These are phyloP conservation scores for Mya arenaria DNA, from an alignment of 1,140 invertebrate genomes.

Conservation along the genomic window DNA sequence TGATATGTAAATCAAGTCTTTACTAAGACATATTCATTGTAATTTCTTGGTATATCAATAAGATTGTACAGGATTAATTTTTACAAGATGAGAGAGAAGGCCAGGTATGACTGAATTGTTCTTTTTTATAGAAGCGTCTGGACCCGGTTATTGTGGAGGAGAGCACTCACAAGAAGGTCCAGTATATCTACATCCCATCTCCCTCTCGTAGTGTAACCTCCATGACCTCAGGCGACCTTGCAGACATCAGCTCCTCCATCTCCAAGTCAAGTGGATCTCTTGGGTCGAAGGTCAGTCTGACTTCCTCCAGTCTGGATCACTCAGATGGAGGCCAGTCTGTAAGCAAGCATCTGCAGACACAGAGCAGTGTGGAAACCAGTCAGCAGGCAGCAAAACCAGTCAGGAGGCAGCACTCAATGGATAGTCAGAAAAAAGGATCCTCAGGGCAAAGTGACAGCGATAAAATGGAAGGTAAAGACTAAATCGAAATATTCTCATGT, in stretches of 20 bases:
- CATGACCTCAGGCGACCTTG: conserved; percentile 72
- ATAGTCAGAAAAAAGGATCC: background rate
- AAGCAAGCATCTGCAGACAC: conserved; percentile 19
- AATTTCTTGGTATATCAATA: too few relatives aligned
- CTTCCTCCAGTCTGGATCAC: conserved; percentile 29
- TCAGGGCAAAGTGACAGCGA: background rate
- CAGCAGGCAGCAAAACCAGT: background rate
- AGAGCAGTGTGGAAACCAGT: background rate
- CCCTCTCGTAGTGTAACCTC: conserved; percentile 65
- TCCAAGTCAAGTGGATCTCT: conserved; percentile 51
- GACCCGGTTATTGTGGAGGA: conserved; percentile 47
- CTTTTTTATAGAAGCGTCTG: conserved; percentile 17
- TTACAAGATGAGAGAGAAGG: too few relatives aligned
- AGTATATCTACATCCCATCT: conserved; percentile 54
- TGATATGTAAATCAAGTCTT: too few relatives aligned
- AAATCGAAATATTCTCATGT: too few relatives aligned
- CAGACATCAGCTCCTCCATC: conserved; percentile 65
- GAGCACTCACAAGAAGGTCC: conserved; percentile 31
- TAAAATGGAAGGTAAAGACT: background rate
- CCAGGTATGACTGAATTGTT: too few relatives aligned
- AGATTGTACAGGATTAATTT: too few relatives aligned
- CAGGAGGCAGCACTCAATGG: background rate
- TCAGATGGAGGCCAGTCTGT: background rate
- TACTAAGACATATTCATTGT: too few relatives aligned
- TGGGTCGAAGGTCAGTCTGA: conserved; percentile 40